Conservation (phyloP, 2,113 vertebrate species). For the Bostrychus sinensis region DNA sequence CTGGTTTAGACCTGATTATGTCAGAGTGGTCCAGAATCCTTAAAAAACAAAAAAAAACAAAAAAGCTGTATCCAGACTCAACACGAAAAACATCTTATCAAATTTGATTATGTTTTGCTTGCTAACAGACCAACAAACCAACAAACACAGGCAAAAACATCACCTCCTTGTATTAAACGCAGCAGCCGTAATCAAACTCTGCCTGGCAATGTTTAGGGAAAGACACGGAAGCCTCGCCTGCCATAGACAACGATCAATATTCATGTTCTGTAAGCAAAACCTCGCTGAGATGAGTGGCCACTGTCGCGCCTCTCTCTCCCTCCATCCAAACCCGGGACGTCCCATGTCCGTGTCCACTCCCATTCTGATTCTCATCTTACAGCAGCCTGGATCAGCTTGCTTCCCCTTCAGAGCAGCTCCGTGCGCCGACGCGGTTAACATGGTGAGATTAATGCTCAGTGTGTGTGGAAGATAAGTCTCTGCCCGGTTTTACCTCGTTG, state of each 20-base stretch:
- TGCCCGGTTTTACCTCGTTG: too few relatives aligned
- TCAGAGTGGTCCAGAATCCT: too few relatives aligned
- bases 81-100: too few relatives aligned
- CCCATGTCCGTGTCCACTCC: slow-evolving; percentile 1
- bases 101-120: too few relatives aligned
- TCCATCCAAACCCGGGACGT: background rate
- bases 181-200: background rate
- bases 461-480: background rate
- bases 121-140: too few relatives aligned
- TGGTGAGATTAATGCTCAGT: slow-evolving; percentile 27
- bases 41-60: too few relatives aligned
- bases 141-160: too few relatives aligned
- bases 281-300: background rate
- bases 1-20: too few relatives aligned
- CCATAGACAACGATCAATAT: background rate
- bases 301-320: background rate
- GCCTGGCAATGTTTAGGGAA: background rate
- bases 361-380: slow-evolving; percentile 50
- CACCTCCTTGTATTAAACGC: too few relatives aligned
- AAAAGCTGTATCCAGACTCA: too few relatives aligned
- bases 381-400: slow-evolving; percentile 49
- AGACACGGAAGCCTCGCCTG: background rate
- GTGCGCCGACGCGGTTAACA: background rate
- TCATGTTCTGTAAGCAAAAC: slow-evolving; percentile 3
- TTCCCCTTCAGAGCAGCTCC: background rate